A percentile compares a stretch with the other conserved stretches of the same genome.
These are phyloP conservation scores for Elanoides forficatus DNA, from an alignment of 2,113 vertebrate species.

Conservation along the genomic window DNA sequence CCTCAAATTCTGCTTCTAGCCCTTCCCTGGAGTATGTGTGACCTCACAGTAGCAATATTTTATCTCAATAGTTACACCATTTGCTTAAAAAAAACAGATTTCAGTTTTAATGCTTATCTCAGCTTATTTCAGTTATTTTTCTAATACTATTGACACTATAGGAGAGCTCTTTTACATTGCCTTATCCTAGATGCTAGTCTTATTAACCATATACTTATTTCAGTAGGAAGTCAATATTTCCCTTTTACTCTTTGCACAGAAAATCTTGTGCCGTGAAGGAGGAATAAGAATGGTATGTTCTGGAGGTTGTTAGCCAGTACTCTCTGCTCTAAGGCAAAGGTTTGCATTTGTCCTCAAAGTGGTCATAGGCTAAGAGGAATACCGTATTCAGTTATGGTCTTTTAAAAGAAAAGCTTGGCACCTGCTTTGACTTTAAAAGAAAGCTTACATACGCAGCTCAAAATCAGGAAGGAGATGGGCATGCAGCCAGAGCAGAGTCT, in stretches of 20 bases:
- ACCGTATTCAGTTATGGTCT: not conserved
- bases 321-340: not conserved
- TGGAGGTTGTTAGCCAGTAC: not conserved
- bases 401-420: not conserved
- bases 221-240: not conserved
- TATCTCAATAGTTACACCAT: not conserved
- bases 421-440: not conserved
- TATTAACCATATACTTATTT: not conserved
- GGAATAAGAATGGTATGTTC: not conserved
- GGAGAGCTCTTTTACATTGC: not conserved
- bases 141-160: not conserved
- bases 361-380: not conserved
- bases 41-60: not conserved
- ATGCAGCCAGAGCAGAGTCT: not conserved
- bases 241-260: not conserved
- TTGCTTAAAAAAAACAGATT: not conserved
- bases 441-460: not conserved
- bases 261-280: not conserved
- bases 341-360: not conserved
- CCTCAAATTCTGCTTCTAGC: not conserved
- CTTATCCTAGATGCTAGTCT: not conserved
- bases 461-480: not conserved
- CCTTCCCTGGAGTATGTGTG: not conserved
- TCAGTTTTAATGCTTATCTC: not conserved
- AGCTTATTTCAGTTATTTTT: not conserved